These are phyloP conservation scores for Drosophila nigritarsus DNA, from an alignment of 2,888 invertebrate species.

Conservation along the genomic window DNA sequence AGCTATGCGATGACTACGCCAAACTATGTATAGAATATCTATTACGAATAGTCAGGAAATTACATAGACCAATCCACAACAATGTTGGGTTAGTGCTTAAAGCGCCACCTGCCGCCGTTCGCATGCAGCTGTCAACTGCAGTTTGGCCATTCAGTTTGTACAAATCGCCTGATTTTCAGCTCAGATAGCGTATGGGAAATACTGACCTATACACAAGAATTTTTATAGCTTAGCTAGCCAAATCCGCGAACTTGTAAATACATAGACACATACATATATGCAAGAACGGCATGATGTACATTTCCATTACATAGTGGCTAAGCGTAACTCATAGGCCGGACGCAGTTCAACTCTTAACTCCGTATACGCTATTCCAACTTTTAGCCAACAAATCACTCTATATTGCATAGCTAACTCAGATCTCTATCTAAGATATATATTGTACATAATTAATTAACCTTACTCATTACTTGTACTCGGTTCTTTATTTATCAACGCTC, in stretches of 20 bases:
- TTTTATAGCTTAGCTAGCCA: constrained; percentile 14
- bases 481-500: neutral
- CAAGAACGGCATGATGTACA: neutral
- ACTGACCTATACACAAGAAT: constrained; percentile 19
- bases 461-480: neutral
- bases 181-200: constrained; percentile 15
- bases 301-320: neutral
- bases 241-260: constrained; percentile 11
- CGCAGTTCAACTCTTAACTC: neutral
- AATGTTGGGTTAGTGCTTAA: constrained; percentile 31
- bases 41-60: constrained; percentile 44
- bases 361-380: neutral
- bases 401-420: neutral
- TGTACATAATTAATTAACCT: neutral
- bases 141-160: neutral
- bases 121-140: constrained; percentile 8
- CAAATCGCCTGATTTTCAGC: constrained; percentile 9
- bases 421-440: neutral
- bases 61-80: constrained; percentile 34
- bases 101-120: constrained; percentile 47
- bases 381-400: neutral
- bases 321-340: neutral
- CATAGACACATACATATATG: neutral
- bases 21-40: constrained; percentile 61
- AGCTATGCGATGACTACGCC: constrained; percentile 52